Evolutionary conservation across 1,140 invertebrate species (phyloP).

Genomic region (Thaumatotibia leucotreta): DNA sequence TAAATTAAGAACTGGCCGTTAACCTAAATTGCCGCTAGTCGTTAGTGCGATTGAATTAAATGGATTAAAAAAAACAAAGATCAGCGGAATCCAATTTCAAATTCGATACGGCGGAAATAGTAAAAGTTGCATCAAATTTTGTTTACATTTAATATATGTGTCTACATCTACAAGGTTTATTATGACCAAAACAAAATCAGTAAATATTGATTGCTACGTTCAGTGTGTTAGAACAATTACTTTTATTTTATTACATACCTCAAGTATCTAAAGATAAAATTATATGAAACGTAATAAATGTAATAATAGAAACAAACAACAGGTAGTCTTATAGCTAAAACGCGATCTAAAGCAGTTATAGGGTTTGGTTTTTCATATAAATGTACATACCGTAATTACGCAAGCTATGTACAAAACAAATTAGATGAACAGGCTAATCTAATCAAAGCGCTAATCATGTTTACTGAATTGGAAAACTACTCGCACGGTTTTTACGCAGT

Average conservation of each 20-base stretch:
- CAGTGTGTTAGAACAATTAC: no score
- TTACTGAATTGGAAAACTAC: neutral
- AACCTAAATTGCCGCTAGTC: neutral
- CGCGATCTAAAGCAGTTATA: no score
- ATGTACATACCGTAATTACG: neutral
- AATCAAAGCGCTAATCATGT: neutral
- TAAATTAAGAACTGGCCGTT: neutral
- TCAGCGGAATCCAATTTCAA: neutral
- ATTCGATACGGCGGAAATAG: neutral
- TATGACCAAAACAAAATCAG: neutral
- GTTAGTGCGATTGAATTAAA: neutral
- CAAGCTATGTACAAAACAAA: neutral
- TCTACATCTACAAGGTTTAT: no score
- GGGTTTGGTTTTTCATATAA: neutral
- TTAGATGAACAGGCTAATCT: slow-evolving; percentile 8
- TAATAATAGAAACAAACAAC: no score
- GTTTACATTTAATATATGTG: neutral
- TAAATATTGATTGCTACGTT: neutral
- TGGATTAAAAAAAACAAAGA: neutral
- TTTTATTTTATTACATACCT: no score
- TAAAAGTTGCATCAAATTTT: neutral
- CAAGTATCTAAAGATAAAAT: no score
- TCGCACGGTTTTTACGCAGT: neutral
- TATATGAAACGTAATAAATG: no score
- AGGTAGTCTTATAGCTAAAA: no score